A percentile compares a stretch with the other conserved stretches of the same genome.
Evolutionary conservation across 2,888 invertebrate genomes (phyloP).

Genomic region (Melanchra persicariae): DNA sequence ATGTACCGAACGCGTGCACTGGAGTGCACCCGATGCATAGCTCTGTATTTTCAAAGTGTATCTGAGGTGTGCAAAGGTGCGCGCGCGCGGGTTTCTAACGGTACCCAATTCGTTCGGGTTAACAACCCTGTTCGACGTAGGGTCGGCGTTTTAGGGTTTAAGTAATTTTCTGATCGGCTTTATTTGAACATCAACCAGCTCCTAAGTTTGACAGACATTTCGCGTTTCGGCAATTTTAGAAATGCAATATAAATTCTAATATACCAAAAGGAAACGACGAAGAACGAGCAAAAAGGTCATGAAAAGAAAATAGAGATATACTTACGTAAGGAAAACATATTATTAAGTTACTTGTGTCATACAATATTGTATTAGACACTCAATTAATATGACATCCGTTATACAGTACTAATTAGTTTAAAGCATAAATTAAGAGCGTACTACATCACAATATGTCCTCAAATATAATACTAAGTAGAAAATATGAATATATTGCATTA

Average conservation of each 20-base stretch:
- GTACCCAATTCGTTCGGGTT: slow-evolving; percentile 69
- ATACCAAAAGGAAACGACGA: neutral
- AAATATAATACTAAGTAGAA: too few relatives aligned
- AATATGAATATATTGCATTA: too few relatives aligned
- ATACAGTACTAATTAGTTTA: neutral
- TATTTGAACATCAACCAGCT: neutral
- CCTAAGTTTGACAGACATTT: neutral
- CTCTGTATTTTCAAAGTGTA: slow-evolving; percentile 55
- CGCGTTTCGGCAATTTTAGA: neutral
- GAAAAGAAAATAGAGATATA: neutral
- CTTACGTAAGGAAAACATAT: neutral
- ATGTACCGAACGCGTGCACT: slow-evolving; percentile 23
- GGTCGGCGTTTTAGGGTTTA: slow-evolving; percentile 54
- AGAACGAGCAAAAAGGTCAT: too few relatives aligned
- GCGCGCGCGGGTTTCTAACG: slow-evolving; percentile 65
- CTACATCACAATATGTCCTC: too few relatives aligned
- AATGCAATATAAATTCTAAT: neutral
- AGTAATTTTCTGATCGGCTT: neutral
- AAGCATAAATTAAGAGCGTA: neutral
- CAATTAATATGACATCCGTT: too few relatives aligned
- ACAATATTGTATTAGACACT: too few relatives aligned
- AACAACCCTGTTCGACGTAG: slow-evolving; percentile 68
- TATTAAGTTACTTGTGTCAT: too few relatives aligned
- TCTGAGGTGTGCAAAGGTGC: slow-evolving; percentile 58
- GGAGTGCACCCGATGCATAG: slow-evolving; percentile 25